These are phyloP conservation scores for Lepidothrix coronata DNA, from an alignment of 2,113 vertebrate species.

Conservation along the genomic window DNA sequence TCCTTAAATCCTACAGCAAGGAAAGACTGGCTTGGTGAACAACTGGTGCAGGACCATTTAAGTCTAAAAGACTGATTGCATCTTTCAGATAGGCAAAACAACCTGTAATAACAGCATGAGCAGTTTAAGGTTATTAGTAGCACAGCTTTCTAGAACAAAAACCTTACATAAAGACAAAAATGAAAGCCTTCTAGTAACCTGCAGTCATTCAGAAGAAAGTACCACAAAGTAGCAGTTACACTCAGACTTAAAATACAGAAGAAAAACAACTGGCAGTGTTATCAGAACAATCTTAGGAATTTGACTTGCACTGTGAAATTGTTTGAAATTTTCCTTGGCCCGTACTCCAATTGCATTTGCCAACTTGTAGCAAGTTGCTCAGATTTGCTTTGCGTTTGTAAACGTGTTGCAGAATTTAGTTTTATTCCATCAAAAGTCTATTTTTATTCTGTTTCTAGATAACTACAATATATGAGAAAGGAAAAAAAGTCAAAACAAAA, in stretches of 20 bases:
- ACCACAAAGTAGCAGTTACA: not conserved
- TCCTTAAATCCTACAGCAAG: not conserved
- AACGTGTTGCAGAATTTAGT: not conserved
- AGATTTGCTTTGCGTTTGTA: conserved; percentile 22
- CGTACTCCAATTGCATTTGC: not conserved
- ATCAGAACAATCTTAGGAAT: conserved; percentile 1
- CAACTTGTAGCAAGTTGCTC: not conserved
- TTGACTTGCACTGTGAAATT: not conserved
- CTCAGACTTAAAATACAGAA: not conserved
- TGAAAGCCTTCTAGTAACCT: not conserved
- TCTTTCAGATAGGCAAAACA: not conserved
- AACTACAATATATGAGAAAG: not conserved
- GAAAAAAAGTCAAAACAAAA: not conserved
- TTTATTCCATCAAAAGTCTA: not conserved
- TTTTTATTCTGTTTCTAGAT: not conserved
- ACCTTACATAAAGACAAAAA: not conserved
- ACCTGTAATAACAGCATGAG: not conserved
- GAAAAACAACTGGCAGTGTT: not conserved
- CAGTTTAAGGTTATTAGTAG: not conserved
- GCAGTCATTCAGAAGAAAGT: not conserved
- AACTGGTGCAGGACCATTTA: not conserved
- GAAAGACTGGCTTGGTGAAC: not conserved
- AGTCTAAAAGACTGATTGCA: not conserved
- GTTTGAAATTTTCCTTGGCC: conserved; percentile 32
- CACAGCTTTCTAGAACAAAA: not conserved